These are phyloP conservation scores for Carassius auratus DNA, from an alignment of 2,113 vertebrate species.

Conservation along the genomic window DNA sequence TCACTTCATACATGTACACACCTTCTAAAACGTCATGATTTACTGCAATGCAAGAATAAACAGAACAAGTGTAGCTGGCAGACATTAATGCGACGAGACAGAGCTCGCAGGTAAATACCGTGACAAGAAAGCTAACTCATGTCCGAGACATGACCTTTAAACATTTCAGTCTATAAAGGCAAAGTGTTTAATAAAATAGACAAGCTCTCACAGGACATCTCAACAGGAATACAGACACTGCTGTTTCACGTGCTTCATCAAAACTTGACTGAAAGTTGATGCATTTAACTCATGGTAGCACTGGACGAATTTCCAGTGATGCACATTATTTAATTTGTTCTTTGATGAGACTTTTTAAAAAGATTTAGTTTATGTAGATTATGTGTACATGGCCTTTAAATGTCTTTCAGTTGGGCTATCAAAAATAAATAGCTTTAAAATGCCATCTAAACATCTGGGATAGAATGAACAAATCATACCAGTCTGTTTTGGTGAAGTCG, in stretches of 20 bases:
- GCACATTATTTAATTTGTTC: background rate
- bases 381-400: no score
- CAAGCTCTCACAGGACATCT: slow-evolving; percentile 20
- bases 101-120: slow-evolving; percentile 19
- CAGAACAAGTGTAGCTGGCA: background rate
- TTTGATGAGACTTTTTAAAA: no score
- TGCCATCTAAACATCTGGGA: no score
- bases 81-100: slow-evolving; percentile 35
- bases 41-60: background rate
- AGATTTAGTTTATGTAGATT: no score
- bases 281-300: background rate
- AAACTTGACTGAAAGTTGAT: background rate
- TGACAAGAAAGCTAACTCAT: slow-evolving; percentile 26
- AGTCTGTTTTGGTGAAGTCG: no score
- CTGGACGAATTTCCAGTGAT: background rate
- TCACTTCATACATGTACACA: background rate
- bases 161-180: slow-evolving; percentile 7
- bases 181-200: slow-evolving; percentile 22
- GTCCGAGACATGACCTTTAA: slow-evolving; percentile 46
- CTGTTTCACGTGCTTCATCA: slow-evolving; percentile 9
- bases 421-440: no score
- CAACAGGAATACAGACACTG: slow-evolving; percentile 19
- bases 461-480: no score
- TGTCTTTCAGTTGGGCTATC: no score
- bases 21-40: slow-evolving; percentile 8